Evolutionary conservation across 2,113 vertebrate species (phyloP), one percentile per base, ranked within the genome.

Genomic region (Caranx ignobilis): DNA sequence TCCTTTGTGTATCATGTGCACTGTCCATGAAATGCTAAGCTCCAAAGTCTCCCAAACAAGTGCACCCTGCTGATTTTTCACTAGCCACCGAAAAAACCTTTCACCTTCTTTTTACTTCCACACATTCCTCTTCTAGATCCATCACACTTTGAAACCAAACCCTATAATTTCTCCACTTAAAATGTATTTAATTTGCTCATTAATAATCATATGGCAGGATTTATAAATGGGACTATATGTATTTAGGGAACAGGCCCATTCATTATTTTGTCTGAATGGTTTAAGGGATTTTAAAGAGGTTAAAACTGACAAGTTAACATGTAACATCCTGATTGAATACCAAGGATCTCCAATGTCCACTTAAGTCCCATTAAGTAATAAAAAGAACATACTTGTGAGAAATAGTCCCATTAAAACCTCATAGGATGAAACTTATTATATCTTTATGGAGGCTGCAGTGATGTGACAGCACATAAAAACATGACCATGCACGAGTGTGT

Each of bases 1-100:
- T 70, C 13, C 52, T 69, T 50, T 78, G n/a, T 32, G 45, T 52
- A 1, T 43, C 41, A 54, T 41, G 68, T 48, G 19, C 52, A 73
- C 64, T 41, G 2, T n/a, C 48, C 48, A 50, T 19, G 18, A 3
- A n/a, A 50, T 48, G 47, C 47, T 48, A 5, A 18, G 47, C 18
- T 50, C 48, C 48, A 50, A 48, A 48, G 47, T 18, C 47, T 48
- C 47, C 47, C 3, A 18, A 48, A 48, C 45, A 45, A 12, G 2
- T 13, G 2, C 7, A 45, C 43, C 12, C 11, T 12, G 13, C 43
- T 13, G 45, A 47, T 47, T 45, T 45, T 13, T 45, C 2, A 45
- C 11, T 12, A 16, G 45, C 13, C 13, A 47, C 45, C 45, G 16
- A 47, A 47, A 47, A 16, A 16, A 41, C 11, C 11, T 41, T 41